These are phyloP conservation scores for Masticophis lateralis DNA, from an alignment of 2,797 vertebrate genomes.

Conservation along the genomic window DNA sequence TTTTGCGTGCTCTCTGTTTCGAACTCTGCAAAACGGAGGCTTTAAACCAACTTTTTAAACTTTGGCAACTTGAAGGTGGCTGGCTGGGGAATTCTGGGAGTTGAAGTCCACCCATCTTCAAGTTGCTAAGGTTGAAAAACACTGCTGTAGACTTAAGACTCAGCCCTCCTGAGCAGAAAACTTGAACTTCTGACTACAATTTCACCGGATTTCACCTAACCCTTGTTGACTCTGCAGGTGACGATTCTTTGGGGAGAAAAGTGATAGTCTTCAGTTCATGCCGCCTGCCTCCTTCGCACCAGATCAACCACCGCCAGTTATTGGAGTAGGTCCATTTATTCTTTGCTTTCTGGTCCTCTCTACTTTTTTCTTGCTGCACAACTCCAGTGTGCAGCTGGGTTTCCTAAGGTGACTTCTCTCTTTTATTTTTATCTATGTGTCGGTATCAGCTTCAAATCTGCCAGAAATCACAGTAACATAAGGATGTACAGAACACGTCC, in stretches of 20 bases:
- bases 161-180: not conserved
- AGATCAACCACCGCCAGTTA: conserved; percentile 82
- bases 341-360: not conserved
- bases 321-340: conserved; percentile 75
- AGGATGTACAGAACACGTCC: not conserved
- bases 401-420: not conserved
- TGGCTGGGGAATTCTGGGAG: not conserved
- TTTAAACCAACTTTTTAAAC: not conserved
- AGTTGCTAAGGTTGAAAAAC: not conserved
- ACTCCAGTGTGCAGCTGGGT: not conserved
- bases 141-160: not conserved
- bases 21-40: not conserved
- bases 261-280: conserved; percentile 86
- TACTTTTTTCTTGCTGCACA: not conserved
- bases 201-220: not conserved
- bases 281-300: conserved; percentile 81
- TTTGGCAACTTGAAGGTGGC: not conserved
- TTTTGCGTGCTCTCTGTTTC: not conserved
- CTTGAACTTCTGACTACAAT: not conserved
- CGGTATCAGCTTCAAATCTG: not conserved
- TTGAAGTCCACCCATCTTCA: not conserved
- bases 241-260: conserved; percentile 82
- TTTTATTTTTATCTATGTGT: not conserved
- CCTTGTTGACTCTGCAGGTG: conserved; percentile 69
- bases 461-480: not conserved